Evolutionary conservation across 2,113 vertebrate genomes (phyloP).

Genomic region (Paraplagusia blochii): DNA sequence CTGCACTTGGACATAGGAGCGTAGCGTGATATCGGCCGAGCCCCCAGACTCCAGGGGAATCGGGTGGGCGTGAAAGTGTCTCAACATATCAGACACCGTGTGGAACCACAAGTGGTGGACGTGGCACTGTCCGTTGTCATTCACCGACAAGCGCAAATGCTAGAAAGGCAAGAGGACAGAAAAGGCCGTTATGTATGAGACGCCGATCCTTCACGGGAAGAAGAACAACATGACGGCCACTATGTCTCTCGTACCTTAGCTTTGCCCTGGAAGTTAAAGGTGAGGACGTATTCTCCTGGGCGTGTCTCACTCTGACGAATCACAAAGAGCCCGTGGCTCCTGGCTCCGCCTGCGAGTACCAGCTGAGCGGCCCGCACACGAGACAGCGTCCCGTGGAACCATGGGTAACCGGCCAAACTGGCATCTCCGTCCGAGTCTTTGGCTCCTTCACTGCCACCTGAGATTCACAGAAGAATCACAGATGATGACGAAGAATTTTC

Average conservation of each 20-base stretch:
- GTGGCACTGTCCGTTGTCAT: conserved; percentile 92
- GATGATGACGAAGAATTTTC: not conserved
- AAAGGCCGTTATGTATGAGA: no score
- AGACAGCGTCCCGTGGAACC: conserved; percentile 95
- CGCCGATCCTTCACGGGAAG: no score
- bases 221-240: no score
- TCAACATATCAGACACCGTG: conserved; percentile 93
- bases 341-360: conserved; percentile 86
- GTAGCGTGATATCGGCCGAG: conserved; percentile 91
- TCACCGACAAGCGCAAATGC: conserved; percentile 95
- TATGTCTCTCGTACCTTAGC: conserved; percentile 82
- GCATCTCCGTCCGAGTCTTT: conserved; percentile 65
- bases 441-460: conserved; percentile 70
- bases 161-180: conserved; percentile 46
- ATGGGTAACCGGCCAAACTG: conserved; percentile 86
- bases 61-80: conserved; percentile 95
- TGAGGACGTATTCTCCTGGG: conserved; percentile 94
- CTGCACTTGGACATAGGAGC: conserved; percentile 89
- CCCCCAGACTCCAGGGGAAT: conserved; percentile 96
- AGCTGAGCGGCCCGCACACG: conserved; percentile 92
- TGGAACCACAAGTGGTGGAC: conserved; percentile 99
- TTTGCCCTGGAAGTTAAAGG: conserved; percentile 99
- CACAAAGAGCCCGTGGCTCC: conserved; percentile 93
- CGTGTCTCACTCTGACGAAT: conserved; percentile 96
- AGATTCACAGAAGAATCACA: conserved; percentile 3